Conservation (phyloP, 2,888 invertebrate genomes). For the Netelia fuscicornis region DNA sequence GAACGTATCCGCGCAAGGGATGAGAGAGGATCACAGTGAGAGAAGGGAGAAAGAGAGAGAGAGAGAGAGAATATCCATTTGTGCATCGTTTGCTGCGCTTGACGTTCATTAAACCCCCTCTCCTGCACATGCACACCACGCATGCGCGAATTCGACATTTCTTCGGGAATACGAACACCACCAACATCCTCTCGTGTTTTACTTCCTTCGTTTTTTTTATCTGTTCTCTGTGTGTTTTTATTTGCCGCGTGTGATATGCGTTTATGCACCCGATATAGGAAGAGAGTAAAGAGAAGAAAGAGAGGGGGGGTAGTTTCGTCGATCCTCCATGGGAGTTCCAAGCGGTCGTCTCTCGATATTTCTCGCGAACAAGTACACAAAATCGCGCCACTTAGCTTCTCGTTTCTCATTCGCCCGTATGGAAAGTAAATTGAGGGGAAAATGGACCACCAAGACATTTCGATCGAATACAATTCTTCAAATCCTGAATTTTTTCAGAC, state of each 20-base stretch:
- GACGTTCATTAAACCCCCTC: conserved; percentile 80
- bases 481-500: too few relatives aligned
- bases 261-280: conserved; percentile 10
- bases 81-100: conserved; percentile 71
- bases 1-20: conserved; percentile 45
- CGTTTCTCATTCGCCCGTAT: conserved; percentile 42
- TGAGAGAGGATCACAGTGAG: conserved; percentile 66
- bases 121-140: conserved; percentile 38
- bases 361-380: conserved; percentile 27
- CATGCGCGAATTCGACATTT: conserved; percentile 65
- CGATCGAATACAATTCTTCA: too few relatives aligned
- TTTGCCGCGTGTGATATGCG: conserved; percentile 47
- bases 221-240: conserved; percentile 22
- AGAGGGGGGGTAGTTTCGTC: conserved; percentile 2
- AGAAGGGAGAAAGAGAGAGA: conserved; percentile 19
- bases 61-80: conserved; percentile 69
- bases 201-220: conserved; percentile 23
- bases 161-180: conserved; percentile 68
- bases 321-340: conserved; percentile 28
- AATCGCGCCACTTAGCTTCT: conserved; percentile 45
- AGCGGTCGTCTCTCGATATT: conserved; percentile 33
- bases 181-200: conserved; percentile 35
- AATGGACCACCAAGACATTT: too few relatives aligned
- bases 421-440: not conserved
- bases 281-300: conserved; percentile 5